Evolutionary conservation across 1,140 invertebrate genomes (phyloP), one percentile per base, ranked within the genome.

Genomic region (Zaprionus africanus): DNA sequence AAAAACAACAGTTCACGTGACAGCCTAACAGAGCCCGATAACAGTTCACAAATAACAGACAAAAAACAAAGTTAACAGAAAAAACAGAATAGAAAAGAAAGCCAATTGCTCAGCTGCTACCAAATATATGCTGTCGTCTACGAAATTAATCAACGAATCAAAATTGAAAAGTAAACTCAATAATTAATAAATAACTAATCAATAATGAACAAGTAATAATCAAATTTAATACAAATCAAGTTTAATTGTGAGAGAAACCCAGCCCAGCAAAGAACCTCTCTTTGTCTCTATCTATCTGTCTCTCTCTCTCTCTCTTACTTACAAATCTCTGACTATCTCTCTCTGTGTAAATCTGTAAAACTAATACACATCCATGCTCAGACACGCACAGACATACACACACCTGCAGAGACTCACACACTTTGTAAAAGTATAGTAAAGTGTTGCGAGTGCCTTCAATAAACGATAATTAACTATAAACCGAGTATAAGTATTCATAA

Each of bases 401-500:
- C 49, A 71, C 66, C 43, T 57, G 51, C 72, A 70, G 31, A 60
- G 58, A 38, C 57, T 11, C 64, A 71, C n/a, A 24, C 41, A 74
- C 56, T 75, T 82, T 87, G 83, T 88, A 88, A 88, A 90, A 88
- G 84, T 88, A 88, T 88, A 90, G 84, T 88, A 88, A 88, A 81
- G 84, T 88, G 84, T 88, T 87, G 74, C 84, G 80, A 81, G 67
- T 81, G 74, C 74, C 84, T 81, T 56, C 38, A 49, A 53, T 66
- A 49, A 66, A 56, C 69, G 71, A 71, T 62, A 65, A 83, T 34
- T 15, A 71, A 43, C 57, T 57, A 22, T 57, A 58, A 49, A 63
- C 34, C 62, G 46, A 78, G 67, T 69, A 66, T 34, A 74, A 56
- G 64, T 68, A 76, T 72, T 56, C 36, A 80, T 49, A 66, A 72